Evolutionary conservation across 1,140 invertebrate species (phyloP).

Genomic region (Saxidomus purpurata): DNA sequence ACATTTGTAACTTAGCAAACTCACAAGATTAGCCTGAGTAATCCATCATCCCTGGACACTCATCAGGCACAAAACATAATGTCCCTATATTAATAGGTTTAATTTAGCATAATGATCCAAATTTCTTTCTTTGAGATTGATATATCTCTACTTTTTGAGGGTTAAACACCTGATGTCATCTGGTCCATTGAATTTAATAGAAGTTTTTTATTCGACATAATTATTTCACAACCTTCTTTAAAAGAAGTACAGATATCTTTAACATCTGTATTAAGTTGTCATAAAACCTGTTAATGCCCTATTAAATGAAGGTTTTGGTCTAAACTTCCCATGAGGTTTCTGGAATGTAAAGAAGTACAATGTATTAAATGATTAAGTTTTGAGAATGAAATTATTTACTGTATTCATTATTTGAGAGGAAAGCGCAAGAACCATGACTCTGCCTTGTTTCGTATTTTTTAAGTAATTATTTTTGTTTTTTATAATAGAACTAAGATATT

Average conservation of each 20-base stretch:
- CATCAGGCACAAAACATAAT: neutral
- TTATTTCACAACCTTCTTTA: neutral
- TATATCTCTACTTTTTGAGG: neutral
- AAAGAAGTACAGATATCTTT: neutral
- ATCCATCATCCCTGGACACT: no score
- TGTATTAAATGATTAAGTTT: no score
- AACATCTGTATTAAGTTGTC: neutral
- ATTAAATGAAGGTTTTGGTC: neutral
- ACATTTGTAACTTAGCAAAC: no score
- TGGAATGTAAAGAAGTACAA: no score
- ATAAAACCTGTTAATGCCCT: neutral
- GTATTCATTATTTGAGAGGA: no score
- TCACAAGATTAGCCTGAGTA: no score
- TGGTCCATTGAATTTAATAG: neutral
- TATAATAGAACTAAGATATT: no score
- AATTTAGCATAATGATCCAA: neutral
- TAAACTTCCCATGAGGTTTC: neutral
- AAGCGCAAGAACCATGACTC: no score
- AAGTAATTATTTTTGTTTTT: no score
- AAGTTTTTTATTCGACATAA: neutral
- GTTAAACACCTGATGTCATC: slow-evolving; percentile 9
- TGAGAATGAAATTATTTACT: no score
- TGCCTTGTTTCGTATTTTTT: no score
- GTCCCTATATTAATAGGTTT: neutral
- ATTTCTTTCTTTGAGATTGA: neutral